Conservation (phyloP, 2,797 vertebrate genomes). For the Rachycentron canadum region DNA sequence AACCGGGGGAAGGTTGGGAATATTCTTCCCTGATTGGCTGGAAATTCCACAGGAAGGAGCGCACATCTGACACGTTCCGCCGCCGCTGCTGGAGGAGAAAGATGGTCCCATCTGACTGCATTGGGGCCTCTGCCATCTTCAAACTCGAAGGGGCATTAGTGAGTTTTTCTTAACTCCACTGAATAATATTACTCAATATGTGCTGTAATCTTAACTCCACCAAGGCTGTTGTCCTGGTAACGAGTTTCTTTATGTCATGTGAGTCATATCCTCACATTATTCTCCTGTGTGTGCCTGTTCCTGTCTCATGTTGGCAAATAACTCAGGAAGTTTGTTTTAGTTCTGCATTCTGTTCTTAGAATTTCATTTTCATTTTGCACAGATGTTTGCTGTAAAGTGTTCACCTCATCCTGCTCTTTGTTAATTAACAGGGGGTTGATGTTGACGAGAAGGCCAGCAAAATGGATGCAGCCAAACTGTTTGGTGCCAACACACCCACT, state of each 20-base stretch:
- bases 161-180: slow-evolving; percentile 57
- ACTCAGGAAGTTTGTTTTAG: slow-evolving; percentile 39
- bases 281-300: slow-evolving; percentile 34
- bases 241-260: slow-evolving; percentile 26
- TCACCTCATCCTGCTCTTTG: slow-evolving; percentile 29
- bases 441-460: slow-evolving; percentile 88
- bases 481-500: slow-evolving; percentile 95
- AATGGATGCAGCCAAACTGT: slow-evolving; percentile 86
- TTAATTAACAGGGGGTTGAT: slow-evolving; percentile 89
- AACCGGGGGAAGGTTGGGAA: slow-evolving; percentile 92
- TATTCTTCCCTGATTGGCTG: slow-evolving; percentile 97
- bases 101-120: slow-evolving; percentile 91
- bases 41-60: slow-evolving; percentile 95
- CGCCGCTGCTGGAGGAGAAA: slow-evolving; percentile 96
- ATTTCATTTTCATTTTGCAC: not conserved
- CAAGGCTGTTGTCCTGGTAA: slow-evolving; percentile 27
- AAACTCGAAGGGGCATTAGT: slow-evolving; percentile 96
- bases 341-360: slow-evolving; percentile 16
- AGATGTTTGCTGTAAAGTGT: not conserved
- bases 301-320: slow-evolving; percentile 44
- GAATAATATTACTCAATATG: slow-evolving; percentile 15
- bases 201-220: slow-evolving; percentile 4
- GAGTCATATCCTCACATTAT: slow-evolving; percentile 70
- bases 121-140: slow-evolving; percentile 95
- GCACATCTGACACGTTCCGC: slow-evolving; percentile 93